Base-by-base conservation (phyloP, 1,140 invertebrate species). In the Popillia japonica region DNA sequence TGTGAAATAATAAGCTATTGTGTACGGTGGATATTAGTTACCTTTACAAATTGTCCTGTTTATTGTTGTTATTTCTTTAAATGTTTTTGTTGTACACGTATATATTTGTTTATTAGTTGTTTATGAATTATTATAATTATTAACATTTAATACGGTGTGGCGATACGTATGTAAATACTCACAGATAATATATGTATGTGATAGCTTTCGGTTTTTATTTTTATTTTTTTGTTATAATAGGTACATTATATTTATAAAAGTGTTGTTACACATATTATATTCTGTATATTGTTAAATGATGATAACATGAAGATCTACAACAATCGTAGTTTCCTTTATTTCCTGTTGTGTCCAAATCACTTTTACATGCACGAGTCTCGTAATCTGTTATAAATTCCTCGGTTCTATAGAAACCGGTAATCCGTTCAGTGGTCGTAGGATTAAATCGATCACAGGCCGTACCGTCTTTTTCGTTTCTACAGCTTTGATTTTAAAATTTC, bases 401-500 rank as follows among this genome's bases (percentile, higher is more conserved):
- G 82, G 81, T 73, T 83, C 83, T 41, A 91, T 87, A 80, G 87
- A 87, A 6, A 91, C 83, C 72, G 86, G 83, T 3, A 91, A 80
- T 22, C 90, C 90, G 80, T 90, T 85, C 80, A 88, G 88, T 9
- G 91, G 88, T 77, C 90, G 87, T 55, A 92, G 84, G 27, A 92
- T 88, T 2, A 93, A 81, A 81, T 92, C 91, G 14, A 86, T 85
- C 10, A 87, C 84, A 44, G 90, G 86, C 3, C 86, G 85, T 6
- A 92, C 81, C 59, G 92, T 89, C 79, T 91, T 89, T 2, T 87
- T 87, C 23, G 87, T 87, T 75, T 92, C 90, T 1, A 90, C 85
- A 0, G 91, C 86, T 81, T 89, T 88, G 17, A 93, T 81, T 79
- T 87, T 87, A 82, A 90, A 96, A 77, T 90, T 90, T 34, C 92